Percentiles rank a stretch among this genome's conserved stretches.
These are phyloP conservation scores for Gerris buenoi DNA, from an alignment of 1,140 invertebrate genomes.

Conservation along the genomic window DNA sequence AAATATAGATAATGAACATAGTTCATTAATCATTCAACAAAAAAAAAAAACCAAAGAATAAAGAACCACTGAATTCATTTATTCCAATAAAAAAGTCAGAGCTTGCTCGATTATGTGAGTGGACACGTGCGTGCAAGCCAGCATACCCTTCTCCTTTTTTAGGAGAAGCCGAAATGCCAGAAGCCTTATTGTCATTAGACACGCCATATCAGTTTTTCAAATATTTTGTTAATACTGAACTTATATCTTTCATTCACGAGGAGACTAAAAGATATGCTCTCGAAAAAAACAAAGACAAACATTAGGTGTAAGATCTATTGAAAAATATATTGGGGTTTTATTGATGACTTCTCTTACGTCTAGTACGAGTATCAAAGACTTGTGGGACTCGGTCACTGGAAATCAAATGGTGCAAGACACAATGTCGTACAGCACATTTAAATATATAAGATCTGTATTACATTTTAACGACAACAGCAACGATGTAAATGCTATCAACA, in stretches of 20 bases:
- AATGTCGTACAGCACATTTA: not conserved
- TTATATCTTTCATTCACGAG: not conserved
- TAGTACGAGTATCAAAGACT: not conserved
- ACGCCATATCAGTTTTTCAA: not conserved
- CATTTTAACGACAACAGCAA: not conserved
- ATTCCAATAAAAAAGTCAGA: not conserved
- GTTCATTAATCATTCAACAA: not conserved
- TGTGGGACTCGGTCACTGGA: not conserved
- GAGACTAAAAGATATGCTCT: not conserved
- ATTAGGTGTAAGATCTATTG: not conserved
- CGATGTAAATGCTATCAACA: not conserved
- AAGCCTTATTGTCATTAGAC: not conserved
- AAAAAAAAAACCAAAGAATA: no score
- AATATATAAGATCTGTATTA: not conserved
- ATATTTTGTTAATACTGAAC: not conserved
- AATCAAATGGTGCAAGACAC: not conserved
- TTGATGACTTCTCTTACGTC: not conserved
- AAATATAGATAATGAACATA: not conserved
- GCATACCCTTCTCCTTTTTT: constrained; percentile 27
- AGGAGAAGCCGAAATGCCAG: not conserved
- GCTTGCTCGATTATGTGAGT: not conserved
- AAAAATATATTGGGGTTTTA: not conserved
- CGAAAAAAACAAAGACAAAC: not conserved
- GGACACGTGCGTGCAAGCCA: constrained; percentile 17
- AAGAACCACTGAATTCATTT: no score